Conservation (phyloP, 2,888 invertebrate genomes). For the Scaeva pyrastri region DNA sequence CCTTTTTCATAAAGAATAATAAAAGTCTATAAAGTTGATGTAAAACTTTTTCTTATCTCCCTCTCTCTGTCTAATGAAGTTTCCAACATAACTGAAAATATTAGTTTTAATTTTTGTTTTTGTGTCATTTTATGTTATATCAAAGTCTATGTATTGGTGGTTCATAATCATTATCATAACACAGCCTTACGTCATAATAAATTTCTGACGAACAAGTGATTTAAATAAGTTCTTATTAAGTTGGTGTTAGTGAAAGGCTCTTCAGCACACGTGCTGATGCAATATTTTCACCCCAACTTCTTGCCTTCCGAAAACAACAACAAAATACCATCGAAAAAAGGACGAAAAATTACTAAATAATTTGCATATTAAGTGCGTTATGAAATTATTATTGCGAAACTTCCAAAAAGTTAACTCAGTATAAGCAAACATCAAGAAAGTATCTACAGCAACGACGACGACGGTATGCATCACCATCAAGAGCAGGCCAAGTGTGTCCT, state of each 20-base stretch:
- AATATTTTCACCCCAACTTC: constrained; percentile 5
- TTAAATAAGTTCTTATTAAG: constrained; percentile 34
- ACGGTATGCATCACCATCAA: neutral
- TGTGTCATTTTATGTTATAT: neutral
- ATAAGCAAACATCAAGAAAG: constrained; percentile 59
- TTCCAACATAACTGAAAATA: constrained; percentile 17
- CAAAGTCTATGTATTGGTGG: neutral
- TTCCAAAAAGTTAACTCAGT: constrained; percentile 57
- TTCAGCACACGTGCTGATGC: neutral
- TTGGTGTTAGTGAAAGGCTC: constrained; percentile 3
- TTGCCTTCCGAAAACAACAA: neutral
- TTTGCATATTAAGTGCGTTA: constrained; percentile 75
- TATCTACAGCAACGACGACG: too few relatives aligned
- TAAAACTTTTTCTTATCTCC: constrained; percentile 59
- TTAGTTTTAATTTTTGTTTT: neutral
- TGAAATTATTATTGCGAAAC: constrained; percentile 72
- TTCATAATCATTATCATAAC: constrained; percentile 25
- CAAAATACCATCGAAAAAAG: neutral
- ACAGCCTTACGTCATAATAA: neutral
- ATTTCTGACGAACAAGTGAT: constrained; percentile 48
- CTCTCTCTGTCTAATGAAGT: constrained; percentile 45
- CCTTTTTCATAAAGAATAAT: neutral
- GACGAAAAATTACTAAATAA: constrained; percentile 55
- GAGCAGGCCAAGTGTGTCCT: neutral
- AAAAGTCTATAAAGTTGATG: constrained; percentile 38